These are phyloP conservation scores for Tachuris rubrigastra DNA, from an alignment of 2,113 vertebrate genomes.

Conservation along the genomic window DNA sequence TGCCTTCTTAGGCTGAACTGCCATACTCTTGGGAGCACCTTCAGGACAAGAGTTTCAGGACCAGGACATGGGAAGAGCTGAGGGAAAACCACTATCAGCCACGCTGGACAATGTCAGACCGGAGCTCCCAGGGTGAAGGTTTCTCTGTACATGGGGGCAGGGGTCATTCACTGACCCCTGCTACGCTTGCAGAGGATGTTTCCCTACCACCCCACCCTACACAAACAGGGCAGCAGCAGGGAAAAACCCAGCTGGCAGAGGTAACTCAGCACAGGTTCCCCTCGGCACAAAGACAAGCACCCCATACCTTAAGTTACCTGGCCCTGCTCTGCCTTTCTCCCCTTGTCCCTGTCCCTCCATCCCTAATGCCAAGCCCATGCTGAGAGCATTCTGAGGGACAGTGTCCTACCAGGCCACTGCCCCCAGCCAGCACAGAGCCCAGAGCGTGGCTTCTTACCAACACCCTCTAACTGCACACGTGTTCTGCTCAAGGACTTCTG, in stretches of 20 bases:
- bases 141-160: neutral
- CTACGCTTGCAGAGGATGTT: neutral
- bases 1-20: neutral
- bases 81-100: neutral
- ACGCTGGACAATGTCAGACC: neutral
- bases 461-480: neutral
- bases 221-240: neutral
- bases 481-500: neutral
- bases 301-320: neutral
- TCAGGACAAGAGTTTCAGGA: neutral
- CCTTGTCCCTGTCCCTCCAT: neutral
- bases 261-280: neutral
- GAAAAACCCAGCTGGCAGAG: neutral
- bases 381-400: neutral
- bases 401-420: neutral
- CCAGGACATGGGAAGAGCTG: neutral
- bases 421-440: neutral
- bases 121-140: neutral
- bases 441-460: fast-evolving
- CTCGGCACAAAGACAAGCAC: neutral
- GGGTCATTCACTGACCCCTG: neutral
- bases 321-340: neutral
- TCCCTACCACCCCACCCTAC: neutral
- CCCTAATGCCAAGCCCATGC: neutral
- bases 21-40: neutral